phyloP scores from a whole-genome alignment of 1,140 invertebrate species.

The Listronotus oregonensis region DNA sequence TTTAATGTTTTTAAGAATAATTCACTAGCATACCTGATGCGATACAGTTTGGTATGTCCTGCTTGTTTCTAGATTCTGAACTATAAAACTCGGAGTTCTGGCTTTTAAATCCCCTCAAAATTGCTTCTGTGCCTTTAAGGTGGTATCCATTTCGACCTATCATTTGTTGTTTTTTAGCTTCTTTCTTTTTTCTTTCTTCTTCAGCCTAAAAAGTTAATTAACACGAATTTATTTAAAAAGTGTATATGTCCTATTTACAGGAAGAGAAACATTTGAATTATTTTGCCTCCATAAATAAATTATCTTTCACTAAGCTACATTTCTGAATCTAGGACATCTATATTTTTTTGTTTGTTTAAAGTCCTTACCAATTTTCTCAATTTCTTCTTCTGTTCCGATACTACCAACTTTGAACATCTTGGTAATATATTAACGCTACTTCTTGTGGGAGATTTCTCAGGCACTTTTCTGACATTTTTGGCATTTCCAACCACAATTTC shows the following conservation, averaged over 20 bases:
- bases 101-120: constrained; percentile 46
- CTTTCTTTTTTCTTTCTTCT: constrained; percentile 30
- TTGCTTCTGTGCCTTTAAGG: constrained; percentile 37
- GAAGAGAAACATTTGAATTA: no score
- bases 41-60: constrained; percentile 48
- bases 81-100: constrained; percentile 43
- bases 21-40: constrained; percentile 14
- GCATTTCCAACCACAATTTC: constrained; percentile 49
- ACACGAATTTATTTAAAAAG: no score
- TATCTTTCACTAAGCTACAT: no score
- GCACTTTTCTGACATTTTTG: constrained; percentile 31
- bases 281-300: no score
- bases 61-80: constrained; percentile 35
- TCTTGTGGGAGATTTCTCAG: constrained; percentile 19
- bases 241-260: no score
- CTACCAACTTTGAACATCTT: constrained; percentile 23
- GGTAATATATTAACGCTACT: constrained; percentile 27
- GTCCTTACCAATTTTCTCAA: constrained; percentile 43
- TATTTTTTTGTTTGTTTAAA: no score
- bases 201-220: constrained; percentile 43
- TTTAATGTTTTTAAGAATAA: no score
- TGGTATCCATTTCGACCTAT: constrained; percentile 41
- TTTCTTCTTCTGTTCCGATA: constrained; percentile 36
- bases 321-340: no score
- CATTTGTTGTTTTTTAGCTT: constrained; percentile 31